Percentiles rank a stretch among this genome's conserved stretches.
phyloP scores from a whole-genome alignment of 2,888 invertebrate genomes.

The Epistrophe eligans region DNA sequence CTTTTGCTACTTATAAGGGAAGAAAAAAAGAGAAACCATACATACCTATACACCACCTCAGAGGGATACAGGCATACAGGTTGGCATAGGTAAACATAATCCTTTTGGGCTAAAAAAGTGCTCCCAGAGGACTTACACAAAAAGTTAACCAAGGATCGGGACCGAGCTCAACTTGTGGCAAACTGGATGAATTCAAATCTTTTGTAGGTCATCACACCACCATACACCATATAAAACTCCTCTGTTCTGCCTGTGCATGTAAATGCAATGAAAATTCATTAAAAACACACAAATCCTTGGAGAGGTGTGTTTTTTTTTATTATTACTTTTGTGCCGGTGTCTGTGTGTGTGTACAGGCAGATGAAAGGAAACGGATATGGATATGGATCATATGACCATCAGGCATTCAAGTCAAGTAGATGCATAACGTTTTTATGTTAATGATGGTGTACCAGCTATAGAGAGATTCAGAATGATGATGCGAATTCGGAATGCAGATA shows the following conservation, averaged over 20 bases:
- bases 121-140: slow-evolving; percentile 60
- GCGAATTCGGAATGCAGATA: slow-evolving; percentile 36
- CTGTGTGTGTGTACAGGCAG: neutral
- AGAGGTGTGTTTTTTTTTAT: slow-evolving; percentile 9
- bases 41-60: neutral
- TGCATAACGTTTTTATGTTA: slow-evolving; percentile 40
- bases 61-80: slow-evolving; percentile 5
- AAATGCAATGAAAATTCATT: slow-evolving; percentile 70
- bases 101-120: slow-evolving; percentile 48
- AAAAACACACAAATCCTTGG: slow-evolving; percentile 63
- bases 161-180: slow-evolving; percentile 60
- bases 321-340: neutral
- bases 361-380: slow-evolving; percentile 6
- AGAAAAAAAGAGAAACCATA: neutral
- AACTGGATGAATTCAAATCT: slow-evolving; percentile 50
- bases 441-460: slow-evolving; percentile 29
- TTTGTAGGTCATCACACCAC: slow-evolving; percentile 60
- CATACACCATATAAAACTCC: neutral
- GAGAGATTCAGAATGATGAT: slow-evolving; percentile 30
- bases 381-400: slow-evolving; percentile 37
- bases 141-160: slow-evolving; percentile 64
- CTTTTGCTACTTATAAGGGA: slow-evolving; percentile 11
- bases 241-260: slow-evolving; percentile 12
- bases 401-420: slow-evolving; percentile 43
- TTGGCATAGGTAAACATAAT: slow-evolving; percentile 39